Conservation (phyloP, 2,888 invertebrate species). For the Elegia similella region DNA sequence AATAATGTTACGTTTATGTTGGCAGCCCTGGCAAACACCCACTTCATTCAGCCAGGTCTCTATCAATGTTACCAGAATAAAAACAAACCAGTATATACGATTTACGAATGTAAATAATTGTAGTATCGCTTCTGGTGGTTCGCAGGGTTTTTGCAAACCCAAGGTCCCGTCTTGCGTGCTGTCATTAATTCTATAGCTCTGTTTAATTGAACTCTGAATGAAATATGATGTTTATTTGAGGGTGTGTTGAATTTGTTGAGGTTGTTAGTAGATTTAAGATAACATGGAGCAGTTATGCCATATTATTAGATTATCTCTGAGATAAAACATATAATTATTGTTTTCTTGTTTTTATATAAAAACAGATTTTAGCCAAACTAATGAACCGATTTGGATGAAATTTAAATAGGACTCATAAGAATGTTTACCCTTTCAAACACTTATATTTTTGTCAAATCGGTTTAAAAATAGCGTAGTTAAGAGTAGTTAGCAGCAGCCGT, state of each 20-base stretch:
- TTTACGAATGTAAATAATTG: slow-evolving; percentile 69
- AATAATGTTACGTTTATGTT: slow-evolving; percentile 29
- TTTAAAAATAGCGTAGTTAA: too few relatives aligned
- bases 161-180: slow-evolving; percentile 32
- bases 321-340: neutral
- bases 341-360: too few relatives aligned
- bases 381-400: too few relatives aligned
- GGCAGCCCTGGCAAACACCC: slow-evolving; percentile 34
- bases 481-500: too few relatives aligned
- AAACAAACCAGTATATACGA: slow-evolving; percentile 65
- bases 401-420: too few relatives aligned
- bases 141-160: slow-evolving; percentile 38
- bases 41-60: slow-evolving; percentile 37
- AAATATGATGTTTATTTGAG: slow-evolving; percentile 16
- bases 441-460: too few relatives aligned
- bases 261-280: too few relatives aligned
- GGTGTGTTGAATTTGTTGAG: slow-evolving; percentile 1
- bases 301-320: neutral
- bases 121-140: slow-evolving; percentile 36
- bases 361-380: too few relatives aligned
- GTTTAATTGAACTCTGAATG: slow-evolving; percentile 7
- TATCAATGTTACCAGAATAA: slow-evolving; percentile 54
- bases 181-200: slow-evolving; percentile 12
- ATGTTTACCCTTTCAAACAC: too few relatives aligned
- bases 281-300: neutral